Percentiles rank a stretch among this genome's conserved stretches.
Evolutionary conservation across 2,888 invertebrate species (phyloP).

Genomic region (Ennomos fuscantarius): DNA sequence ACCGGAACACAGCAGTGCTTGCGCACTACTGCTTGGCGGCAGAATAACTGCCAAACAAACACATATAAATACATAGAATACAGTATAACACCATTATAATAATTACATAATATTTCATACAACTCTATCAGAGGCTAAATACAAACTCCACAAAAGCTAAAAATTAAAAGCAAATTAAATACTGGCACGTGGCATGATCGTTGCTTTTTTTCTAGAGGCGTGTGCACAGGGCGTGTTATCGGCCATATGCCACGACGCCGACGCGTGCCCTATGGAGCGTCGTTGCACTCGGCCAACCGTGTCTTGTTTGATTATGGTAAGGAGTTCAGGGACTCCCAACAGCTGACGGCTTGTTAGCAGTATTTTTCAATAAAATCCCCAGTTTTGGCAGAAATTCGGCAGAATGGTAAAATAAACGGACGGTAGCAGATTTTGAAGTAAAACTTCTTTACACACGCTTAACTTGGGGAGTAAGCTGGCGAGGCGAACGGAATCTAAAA

Average conservation of each 20-base stretch:
- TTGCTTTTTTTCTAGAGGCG: constrained; percentile 54
- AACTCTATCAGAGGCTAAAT: neutral
- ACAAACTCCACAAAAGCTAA: constrained; percentile 23
- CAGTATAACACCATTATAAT: neutral
- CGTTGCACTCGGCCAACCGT: constrained; percentile 54
- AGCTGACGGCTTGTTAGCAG: constrained; percentile 14
- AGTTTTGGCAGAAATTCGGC: no score
- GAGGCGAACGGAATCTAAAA: no score
- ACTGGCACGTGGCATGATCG: constrained; percentile 63
- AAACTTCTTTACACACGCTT: no score
- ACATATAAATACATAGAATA: no score
- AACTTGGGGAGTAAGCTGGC: no score
- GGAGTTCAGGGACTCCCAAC: constrained; percentile 15
- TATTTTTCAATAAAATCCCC: no score
- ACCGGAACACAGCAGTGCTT: no score
- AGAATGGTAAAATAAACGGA: no score
- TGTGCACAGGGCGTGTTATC: constrained; percentile 53
- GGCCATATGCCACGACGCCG: constrained; percentile 70
- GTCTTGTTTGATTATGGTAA: constrained; percentile 38
- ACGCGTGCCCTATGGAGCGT: constrained; percentile 67
- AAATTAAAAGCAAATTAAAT: constrained; percentile 53
- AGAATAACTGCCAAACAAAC: no score
- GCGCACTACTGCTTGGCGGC: no score
- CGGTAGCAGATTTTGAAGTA: no score
- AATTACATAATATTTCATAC: neutral